phyloP scores from a whole-genome alignment of 2,888 invertebrate species.

The Sarcophaga caerulescens region DNA sequence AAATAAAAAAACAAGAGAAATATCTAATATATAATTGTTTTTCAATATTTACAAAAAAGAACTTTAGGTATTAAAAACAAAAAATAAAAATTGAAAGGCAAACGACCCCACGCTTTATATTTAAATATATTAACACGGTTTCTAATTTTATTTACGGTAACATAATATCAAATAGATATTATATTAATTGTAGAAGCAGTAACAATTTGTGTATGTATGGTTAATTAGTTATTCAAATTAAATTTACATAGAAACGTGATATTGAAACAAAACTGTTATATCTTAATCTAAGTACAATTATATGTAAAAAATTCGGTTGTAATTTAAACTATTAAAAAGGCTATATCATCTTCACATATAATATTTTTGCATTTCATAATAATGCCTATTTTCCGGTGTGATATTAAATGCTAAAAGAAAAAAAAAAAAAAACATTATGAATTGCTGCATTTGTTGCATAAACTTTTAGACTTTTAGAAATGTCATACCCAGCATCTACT shows the following conservation, averaged over 20 bases:
- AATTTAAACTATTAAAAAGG: neutral
- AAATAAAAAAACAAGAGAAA: neutral
- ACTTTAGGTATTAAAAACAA: neutral
- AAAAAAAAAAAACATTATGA: neutral
- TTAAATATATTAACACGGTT: neutral
- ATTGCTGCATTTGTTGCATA: neutral
- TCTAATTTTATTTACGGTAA: neutral
- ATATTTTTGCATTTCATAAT: neutral
- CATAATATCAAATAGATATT: neutral
- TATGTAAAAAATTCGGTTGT: neutral
- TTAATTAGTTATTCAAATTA: neutral
- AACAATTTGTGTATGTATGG: constrained; percentile 15
- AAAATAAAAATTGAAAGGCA: neutral
- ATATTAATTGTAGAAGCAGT: constrained; percentile 30
- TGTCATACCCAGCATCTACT: too few relatives aligned
- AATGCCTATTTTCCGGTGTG: neutral
- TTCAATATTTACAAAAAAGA: neutral
- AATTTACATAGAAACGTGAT: neutral
- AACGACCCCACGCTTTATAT: neutral
- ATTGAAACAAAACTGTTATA: neutral
- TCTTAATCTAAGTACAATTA: neutral
- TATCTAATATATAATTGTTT: neutral
- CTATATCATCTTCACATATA: neutral
- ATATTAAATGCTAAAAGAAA: neutral
- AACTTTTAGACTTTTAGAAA: too few relatives aligned